Percentiles rank a stretch among this genome's conserved stretches.
phyloP scores from a whole-genome alignment of 2,888 invertebrate genomes.

The Gonocerus acuteangulatus region DNA sequence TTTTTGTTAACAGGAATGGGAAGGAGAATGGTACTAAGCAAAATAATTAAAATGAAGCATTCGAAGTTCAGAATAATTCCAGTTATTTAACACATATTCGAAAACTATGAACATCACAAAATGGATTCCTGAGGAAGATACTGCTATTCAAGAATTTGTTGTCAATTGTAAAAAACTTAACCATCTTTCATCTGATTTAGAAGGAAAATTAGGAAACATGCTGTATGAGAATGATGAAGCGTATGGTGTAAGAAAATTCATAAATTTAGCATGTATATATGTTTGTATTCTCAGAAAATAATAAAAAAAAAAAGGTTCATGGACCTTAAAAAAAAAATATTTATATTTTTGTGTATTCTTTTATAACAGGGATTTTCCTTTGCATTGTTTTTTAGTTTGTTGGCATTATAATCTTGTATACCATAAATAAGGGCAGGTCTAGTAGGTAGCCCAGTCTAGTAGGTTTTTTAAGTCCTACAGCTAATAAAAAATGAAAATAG shows the following conservation, averaged over 20 bases:
- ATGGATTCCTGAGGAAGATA: constrained; percentile 37
- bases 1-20: too few relatives aligned
- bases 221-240: constrained; percentile 29
- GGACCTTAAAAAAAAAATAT: too few relatives aligned
- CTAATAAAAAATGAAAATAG: too few relatives aligned
- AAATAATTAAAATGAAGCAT: constrained; percentile 13
- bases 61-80: constrained; percentile 8
- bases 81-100: neutral
- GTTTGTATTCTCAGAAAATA: neutral
- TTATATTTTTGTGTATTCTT: too few relatives aligned
- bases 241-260: constrained; percentile 32
- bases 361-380: too few relatives aligned
- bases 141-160: constrained; percentile 33
- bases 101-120: constrained; percentile 30
- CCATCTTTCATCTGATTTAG: constrained; percentile 26
- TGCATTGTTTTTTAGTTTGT: too few relatives aligned
- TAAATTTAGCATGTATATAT: neutral
- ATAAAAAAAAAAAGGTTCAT: neutral
- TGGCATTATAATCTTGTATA: too few relatives aligned
- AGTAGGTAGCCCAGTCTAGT: too few relatives aligned
- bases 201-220: constrained; percentile 32
- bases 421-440: too few relatives aligned
- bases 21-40: neutral
- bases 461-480: too few relatives aligned
- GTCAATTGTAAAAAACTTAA: constrained; percentile 35